Conservation (phyloP, 2,113 vertebrate genomes). For the Gorilla gorilla region DNA sequence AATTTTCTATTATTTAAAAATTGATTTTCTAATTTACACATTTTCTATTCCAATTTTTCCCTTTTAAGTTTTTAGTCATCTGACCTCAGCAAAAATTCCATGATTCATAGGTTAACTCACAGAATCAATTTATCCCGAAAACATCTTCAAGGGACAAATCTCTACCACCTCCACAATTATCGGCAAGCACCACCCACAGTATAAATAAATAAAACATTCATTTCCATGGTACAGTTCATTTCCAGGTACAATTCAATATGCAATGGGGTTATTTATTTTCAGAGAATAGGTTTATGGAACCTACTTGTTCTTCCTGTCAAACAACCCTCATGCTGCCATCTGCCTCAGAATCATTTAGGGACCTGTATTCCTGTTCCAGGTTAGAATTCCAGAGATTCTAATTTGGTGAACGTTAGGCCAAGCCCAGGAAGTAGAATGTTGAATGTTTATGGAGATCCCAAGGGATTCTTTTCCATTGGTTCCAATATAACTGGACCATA, state of each 20-base stretch:
- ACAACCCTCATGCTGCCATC: not conserved
- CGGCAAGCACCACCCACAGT: not conserved
- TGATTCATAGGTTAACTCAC: conserved; percentile 46
- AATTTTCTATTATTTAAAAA: not conserved
- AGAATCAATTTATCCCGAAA: conserved; percentile 48
- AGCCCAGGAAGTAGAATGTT: not conserved
- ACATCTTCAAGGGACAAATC: conserved; percentile 48
- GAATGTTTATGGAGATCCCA: not conserved
- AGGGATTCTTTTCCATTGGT: not conserved
- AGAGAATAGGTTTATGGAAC: not conserved
- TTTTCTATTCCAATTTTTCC: conserved; percentile 33
- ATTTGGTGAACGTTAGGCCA: not conserved
- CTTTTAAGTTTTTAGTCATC: conserved; percentile 18
- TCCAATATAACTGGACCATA: not conserved
- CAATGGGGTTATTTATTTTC: conserved; percentile 19
- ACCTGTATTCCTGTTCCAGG: not conserved
- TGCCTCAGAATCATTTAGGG: not conserved
- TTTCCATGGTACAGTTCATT: not conserved
- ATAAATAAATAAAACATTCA: conserved; percentile 47
- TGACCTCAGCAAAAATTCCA: conserved; percentile 28
- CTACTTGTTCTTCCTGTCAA: not conserved
- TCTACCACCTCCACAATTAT: not conserved
- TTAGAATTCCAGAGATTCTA: not conserved
- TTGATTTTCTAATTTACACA: not conserved
- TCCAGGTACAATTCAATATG: not conserved